Percentiles rank a stretch among this genome's conserved stretches.
These are phyloP conservation scores for Orbicella faveolata DNA, from an alignment of 64 coral and sea anemone genomes.

Conservation along the genomic window DNA sequence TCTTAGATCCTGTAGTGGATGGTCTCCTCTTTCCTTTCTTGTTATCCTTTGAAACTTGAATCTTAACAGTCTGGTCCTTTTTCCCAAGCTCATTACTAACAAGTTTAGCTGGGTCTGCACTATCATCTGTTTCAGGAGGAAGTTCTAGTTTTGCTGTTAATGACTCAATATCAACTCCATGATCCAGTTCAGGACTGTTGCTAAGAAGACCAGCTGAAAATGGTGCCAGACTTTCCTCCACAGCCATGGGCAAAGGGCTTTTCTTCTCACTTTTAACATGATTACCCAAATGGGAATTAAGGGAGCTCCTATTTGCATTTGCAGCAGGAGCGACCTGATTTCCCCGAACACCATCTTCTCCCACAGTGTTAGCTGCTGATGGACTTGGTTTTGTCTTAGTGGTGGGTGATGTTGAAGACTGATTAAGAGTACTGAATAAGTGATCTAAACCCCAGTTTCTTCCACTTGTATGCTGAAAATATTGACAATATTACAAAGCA, in stretches of 20 bases:
- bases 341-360: conserved; percentile 81
- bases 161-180: conserved; percentile 31
- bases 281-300: conserved; percentile 16
- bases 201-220: not conserved
- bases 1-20: not conserved
- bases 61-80: conserved; percentile 6
- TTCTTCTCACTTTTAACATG: conserved; percentile 11
- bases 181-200: not conserved
- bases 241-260: not conserved
- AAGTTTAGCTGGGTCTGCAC: not conserved
- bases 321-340: conserved; percentile 82
- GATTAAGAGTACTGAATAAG: conserved; percentile 18
- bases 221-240: not conserved
- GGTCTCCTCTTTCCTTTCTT: conserved; percentile 22
- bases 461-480: conserved; percentile 20
- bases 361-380: conserved; percentile 55
- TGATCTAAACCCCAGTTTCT: conserved; percentile 18
- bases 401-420: conserved; percentile 18
- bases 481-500: too few relatives aligned
- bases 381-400: conserved; percentile 65
- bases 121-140: not conserved
- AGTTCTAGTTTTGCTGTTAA: conserved; percentile 18
- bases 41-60: not conserved
- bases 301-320: conserved; percentile 33
- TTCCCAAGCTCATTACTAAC: not conserved